Percentiles rank a stretch among this genome's conserved stretches.
These are phyloP conservation scores for Sarcophaga variegata DNA, from an alignment of 2,888 invertebrate genomes.

Conservation along the genomic window DNA sequence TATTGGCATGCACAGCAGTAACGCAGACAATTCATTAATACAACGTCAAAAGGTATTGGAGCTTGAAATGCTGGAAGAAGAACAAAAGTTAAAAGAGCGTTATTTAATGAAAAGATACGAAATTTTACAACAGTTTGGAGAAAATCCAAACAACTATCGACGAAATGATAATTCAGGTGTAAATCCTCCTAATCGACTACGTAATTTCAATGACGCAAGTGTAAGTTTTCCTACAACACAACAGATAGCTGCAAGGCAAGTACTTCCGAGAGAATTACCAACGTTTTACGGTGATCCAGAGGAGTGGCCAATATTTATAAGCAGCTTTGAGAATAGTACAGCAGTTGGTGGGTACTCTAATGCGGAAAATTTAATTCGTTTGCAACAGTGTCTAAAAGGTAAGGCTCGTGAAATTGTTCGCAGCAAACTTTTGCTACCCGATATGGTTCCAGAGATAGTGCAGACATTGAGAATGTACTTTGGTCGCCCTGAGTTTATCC, in stretches of 20 bases:
- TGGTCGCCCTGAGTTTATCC: too few relatives aligned
- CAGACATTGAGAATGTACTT: too few relatives aligned
- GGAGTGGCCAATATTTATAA: constrained; percentile 54
- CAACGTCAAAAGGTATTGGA: too few relatives aligned
- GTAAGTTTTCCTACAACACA: constrained; percentile 15
- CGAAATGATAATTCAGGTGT: background rate
- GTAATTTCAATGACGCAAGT: background rate
- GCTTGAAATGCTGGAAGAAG: too few relatives aligned
- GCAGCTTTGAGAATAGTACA: too few relatives aligned
- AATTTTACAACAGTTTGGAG: too few relatives aligned
- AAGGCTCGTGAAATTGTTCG: constrained; percentile 55
- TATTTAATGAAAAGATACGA: too few relatives aligned
- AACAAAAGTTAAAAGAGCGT: too few relatives aligned
- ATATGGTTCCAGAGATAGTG: constrained; percentile 54
- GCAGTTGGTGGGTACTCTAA: too few relatives aligned
- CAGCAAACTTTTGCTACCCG: constrained; percentile 34
- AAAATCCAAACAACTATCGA: too few relatives aligned
- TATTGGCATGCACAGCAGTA: too few relatives aligned
- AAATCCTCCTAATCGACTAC: background rate
- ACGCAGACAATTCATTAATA: too few relatives aligned
- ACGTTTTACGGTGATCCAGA: constrained; percentile 50
- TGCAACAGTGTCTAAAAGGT: constrained; percentile 54
- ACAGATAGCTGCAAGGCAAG: constrained; percentile 49
- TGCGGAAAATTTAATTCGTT: constrained; percentile 48
- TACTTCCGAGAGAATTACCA: constrained; percentile 52